These are phyloP conservation scores for Artibeus lituratus DNA, from an alignment of 2,797 vertebrate genomes.

Conservation along the genomic window DNA sequence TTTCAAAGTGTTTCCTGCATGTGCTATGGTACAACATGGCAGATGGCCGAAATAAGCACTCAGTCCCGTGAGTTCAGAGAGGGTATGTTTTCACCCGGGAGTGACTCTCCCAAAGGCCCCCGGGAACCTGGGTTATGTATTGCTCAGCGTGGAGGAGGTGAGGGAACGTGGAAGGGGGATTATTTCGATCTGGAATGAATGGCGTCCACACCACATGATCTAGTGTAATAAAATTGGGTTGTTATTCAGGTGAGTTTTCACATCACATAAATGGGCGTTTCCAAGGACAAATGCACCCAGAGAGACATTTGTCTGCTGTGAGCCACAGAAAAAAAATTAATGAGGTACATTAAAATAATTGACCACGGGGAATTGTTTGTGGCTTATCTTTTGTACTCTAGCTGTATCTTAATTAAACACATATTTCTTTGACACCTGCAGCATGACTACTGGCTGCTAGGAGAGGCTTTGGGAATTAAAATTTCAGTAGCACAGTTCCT, in stretches of 20 bases:
- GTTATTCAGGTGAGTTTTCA: neutral
- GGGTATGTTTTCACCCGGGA: neutral
- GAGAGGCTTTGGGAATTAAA: neutral
- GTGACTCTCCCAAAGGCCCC: neutral
- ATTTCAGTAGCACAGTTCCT: neutral
- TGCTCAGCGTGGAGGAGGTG: neutral
- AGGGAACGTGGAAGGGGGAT: too few species aligned
- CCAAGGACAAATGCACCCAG: neutral
- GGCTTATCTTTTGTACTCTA: neutral
- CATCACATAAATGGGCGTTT: neutral
- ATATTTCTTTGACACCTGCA: neutral
- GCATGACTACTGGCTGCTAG: neutral
- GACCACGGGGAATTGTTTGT: neutral
- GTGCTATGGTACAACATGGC: neutral
- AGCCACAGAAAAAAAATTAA: neutral
- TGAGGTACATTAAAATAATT: neutral
- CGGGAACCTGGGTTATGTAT: neutral
- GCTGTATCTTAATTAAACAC: neutral
- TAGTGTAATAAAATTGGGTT: neutral
- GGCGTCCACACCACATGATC: fast-evolving
- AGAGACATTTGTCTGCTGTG: neutral
- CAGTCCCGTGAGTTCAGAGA: neutral
- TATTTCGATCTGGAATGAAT: neutral
- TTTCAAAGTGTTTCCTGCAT: neutral
- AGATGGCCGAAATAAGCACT: neutral